Base-by-base conservation (phyloP, 2,113 vertebrate species). In the Helogale parvula region DNA sequence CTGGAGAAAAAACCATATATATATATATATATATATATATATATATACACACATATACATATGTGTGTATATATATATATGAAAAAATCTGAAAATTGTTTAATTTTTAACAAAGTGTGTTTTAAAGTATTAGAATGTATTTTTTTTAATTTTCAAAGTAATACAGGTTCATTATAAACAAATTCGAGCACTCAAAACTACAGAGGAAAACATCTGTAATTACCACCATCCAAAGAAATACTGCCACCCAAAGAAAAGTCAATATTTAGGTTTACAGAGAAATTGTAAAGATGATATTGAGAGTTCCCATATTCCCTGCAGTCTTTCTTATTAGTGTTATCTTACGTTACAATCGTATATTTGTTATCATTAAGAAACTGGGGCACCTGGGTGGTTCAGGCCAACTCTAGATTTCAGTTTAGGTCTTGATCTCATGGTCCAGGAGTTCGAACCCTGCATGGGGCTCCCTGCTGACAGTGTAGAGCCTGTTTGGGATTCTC, bases 81-180 rank as follows among this genome's bases (percentile, higher is more conserved):
- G 33, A 90, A 84, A 60, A 2, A 45, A 60, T 82, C 35, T 63
- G 19, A 77, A 97, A 50, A 33, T 45, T 47, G 25, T 27, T 89
- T 72, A 23, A 25, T 94, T 90, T 76, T 71, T 14, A 77, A 79
- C 50, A 76, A 74, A 92, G 29, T 17, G 15, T 92, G 47, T 71
- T 89, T 83, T 50, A 72, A 65, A 66, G 76, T 63, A 71, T 35
- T 65, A 89, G 60, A 86, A 97, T 77, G 54, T 5, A 3, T 69
- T 80, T 74, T 83, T 45, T 45, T 88, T 47, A 13, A 54, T 16
- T 63, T 90, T 90, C 82, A 76, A 98, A 95, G 35, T 54, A 65
- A 66, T 69, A 60, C 47, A 16, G 2, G 0, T 68, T 91, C 14
- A 33, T 71, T 96, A 81, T 21, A 92, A 87, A 92, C n/a, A 82